A percentile compares a stretch with the other conserved stretches of the same genome.
Evolutionary conservation across 2,888 invertebrate genomes (phyloP).

Genomic region (Drosophila maculinotata): DNA sequence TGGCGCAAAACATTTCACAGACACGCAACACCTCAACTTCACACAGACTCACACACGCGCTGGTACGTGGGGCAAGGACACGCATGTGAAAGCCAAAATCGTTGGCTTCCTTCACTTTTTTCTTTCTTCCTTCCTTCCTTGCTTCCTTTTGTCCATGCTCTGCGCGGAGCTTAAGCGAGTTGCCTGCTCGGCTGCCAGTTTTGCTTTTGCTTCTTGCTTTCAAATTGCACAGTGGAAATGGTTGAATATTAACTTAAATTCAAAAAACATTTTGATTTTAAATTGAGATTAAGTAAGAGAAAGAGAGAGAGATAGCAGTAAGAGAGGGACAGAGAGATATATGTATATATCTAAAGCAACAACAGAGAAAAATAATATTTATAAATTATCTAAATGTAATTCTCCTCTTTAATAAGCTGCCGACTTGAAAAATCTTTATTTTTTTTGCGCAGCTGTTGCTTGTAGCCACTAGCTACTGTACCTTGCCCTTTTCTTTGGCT

Average conservation of each 20-base stretch:
- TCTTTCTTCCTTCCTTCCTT: constrained; percentile 3
- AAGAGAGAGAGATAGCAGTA: too few relatives aligned
- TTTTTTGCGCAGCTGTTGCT: background rate
- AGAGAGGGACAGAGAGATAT: too few relatives aligned
- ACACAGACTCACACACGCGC: constrained; percentile 14
- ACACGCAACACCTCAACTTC: constrained; percentile 69
- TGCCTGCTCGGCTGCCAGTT: constrained; percentile 5
- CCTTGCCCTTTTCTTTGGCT: constrained; percentile 11
- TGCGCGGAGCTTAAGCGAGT: background rate
- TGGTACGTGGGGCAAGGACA: constrained; percentile 28
- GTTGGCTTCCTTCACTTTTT: constrained; percentile 31
- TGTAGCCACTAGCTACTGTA: constrained; percentile 18
- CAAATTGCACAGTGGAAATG: constrained; percentile 6
- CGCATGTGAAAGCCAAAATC: constrained; percentile 30
- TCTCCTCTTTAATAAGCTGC: too few relatives aligned
- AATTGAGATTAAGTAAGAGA: background rate
- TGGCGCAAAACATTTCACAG: constrained; percentile 69
- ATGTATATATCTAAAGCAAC: background rate
- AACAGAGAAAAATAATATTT: too few relatives aligned
- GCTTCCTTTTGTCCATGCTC: constrained; percentile 13
- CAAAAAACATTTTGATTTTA: background rate
- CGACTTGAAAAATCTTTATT: too few relatives aligned
- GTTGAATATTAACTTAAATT: background rate
- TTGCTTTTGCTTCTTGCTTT: background rate
- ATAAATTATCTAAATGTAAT: too few relatives aligned